phyloP scores from a whole-genome alignment of 2,113 vertebrate species.

The Labeo catla region DNA sequence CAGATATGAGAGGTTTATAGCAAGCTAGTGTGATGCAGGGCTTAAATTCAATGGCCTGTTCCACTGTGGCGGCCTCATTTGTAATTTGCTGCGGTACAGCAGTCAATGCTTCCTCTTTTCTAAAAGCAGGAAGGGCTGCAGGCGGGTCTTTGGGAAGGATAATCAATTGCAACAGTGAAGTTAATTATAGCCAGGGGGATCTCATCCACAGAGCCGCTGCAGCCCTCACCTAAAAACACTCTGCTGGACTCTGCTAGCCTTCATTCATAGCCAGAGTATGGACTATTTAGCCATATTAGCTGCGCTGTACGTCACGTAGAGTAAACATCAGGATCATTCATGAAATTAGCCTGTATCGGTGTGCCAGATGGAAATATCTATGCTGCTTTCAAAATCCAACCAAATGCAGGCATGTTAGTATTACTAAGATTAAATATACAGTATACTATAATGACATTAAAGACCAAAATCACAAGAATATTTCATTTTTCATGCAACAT shows the following conservation, averaged over 20 bases:
- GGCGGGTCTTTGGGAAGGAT: conserved; percentile 69
- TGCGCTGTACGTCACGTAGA: background rate
- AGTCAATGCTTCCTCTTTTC: conserved; percentile 70
- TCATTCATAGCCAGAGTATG: conserved; percentile 8
- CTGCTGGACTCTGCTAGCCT: background rate
- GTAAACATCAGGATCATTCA: conserved; percentile 15
- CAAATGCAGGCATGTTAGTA: background rate
- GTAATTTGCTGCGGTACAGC: conserved; percentile 59
- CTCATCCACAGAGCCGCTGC: conserved; percentile 13
- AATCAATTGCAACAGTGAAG: conserved; percentile 71
- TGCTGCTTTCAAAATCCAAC: background rate
- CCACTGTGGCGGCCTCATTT: conserved; percentile 54
- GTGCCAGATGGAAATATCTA: background rate
- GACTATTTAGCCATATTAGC: background rate
- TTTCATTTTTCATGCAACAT: background rate
- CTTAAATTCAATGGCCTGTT: conserved; percentile 49
- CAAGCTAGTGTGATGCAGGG: background rate
- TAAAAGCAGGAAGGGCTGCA: conserved; percentile 72
- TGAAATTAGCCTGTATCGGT: background rate
- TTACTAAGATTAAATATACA: background rate
- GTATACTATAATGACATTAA: background rate
- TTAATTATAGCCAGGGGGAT: conserved; percentile 73
- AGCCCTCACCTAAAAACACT: conserved; percentile 22
- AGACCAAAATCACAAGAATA: background rate
- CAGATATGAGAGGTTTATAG: background rate